Evolutionary conservation across 2,888 invertebrate species (phyloP), one percentile per base, ranked within the genome.

Genomic region (Globia sparganii): DNA sequence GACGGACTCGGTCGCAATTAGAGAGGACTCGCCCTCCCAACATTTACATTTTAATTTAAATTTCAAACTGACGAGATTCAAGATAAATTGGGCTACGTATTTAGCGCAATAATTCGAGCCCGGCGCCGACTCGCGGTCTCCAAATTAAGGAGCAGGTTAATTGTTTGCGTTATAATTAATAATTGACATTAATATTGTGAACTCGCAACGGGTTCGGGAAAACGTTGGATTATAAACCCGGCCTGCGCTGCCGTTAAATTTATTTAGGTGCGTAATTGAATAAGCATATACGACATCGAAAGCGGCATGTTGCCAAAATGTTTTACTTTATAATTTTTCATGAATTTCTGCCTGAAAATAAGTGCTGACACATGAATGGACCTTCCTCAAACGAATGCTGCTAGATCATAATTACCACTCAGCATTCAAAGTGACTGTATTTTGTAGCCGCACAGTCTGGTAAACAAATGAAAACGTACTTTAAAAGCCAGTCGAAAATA

Each of bases 21-120:
- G 94, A 94, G 92, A 93, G 94, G 92, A 93, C 91, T 81, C 78
- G 88, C 90, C 91, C 93, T 91, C 89, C 93, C 94, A 95, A 94
- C 95, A 96, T 96, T 96, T 96, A 96, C 96, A 96, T 96, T 96
- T 96, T 94, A 96, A 96, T 96, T 96, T 95, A 94, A 96, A 96
- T 95, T 95, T 95, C 93, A 93, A 94, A 94, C 94, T 95, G 95
- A 94, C 94, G 94, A 94, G 95, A 96, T 96, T 95, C 94, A 90
- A 95, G 95, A 96, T 96, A 95, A 96, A 95, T 95, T 95, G 93
- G 93, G 91, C 92, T 91, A 91, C 93, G 94, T 94, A 94, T 96
- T 95, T 96, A 94, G 94, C 94, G 93, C 94, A 93, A 95, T 95
- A 95, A 95, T 96, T 95, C 92, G 93, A 93, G 93, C 92, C 90